Evolutionary conservation across 1,140 invertebrate species (phyloP).

Genomic region (Battus philenor): DNA sequence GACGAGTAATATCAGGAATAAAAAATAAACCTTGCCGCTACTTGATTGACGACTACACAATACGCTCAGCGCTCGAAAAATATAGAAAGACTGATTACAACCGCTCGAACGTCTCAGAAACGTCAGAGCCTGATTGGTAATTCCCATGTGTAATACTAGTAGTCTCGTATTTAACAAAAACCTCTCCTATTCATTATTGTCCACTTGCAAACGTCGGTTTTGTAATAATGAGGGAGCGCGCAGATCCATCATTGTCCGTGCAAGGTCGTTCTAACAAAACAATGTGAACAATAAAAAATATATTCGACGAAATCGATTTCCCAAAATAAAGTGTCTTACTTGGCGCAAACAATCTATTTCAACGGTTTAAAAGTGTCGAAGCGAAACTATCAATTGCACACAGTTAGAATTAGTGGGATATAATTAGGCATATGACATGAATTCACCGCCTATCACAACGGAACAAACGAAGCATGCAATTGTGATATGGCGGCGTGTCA

Average conservation of each 20-base stretch:
- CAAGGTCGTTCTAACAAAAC: conserved; percentile 44
- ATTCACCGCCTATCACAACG: conserved; percentile 60
- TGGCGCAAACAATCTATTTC: conserved; percentile 3
- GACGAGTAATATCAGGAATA: conserved; percentile 40
- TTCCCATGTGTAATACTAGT: conserved; percentile 74
- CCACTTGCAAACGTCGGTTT: conserved; percentile 35
- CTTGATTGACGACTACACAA: conserved; percentile 65
- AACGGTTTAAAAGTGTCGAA: conserved; percentile 12
- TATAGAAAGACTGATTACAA: conserved; percentile 59
- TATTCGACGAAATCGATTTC: conserved; percentile 37
- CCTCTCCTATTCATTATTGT: conserved; percentile 18
- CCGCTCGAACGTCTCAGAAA: conserved; percentile 52
- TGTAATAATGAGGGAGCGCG: conserved; percentile 42
- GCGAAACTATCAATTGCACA: conserved; percentile 49
- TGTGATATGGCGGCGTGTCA: conserved; percentile 63
- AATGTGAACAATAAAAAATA: conserved; percentile 29
- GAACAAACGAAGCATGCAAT: conserved; percentile 68
- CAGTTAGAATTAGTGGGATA: conserved; percentile 55
- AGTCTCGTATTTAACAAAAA: conserved; percentile 50
- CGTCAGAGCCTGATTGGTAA: conserved; percentile 70
- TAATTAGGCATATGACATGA: conserved; percentile 72
- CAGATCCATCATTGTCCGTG: conserved; percentile 57
- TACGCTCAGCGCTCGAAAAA: conserved; percentile 35
- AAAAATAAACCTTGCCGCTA: conserved; percentile 31
- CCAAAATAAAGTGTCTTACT: conserved; percentile 23